Conservation (phyloP, 1,140 invertebrate genomes). For the Drosophila pachea region DNA sequence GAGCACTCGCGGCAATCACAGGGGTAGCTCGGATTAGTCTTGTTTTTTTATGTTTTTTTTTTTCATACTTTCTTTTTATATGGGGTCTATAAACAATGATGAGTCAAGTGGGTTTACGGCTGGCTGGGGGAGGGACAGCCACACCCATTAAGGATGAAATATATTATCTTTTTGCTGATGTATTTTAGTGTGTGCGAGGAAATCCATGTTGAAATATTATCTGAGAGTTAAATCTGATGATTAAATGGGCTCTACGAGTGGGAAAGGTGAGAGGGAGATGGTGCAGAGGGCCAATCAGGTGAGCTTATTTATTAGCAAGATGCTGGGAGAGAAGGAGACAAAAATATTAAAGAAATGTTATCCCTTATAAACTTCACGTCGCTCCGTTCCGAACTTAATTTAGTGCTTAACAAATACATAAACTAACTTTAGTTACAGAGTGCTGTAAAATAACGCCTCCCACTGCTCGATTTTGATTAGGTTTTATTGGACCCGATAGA, state of each 20-base stretch:
- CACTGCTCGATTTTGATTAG: slow-evolving; percentile 5
- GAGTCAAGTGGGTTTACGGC: slow-evolving; percentile 31
- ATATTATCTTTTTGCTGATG: neutral
- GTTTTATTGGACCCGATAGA: slow-evolving; percentile 25
- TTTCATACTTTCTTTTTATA: slow-evolving; percentile 2
- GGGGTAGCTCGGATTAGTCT: slow-evolving; percentile 47
- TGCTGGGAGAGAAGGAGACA: too few relatives aligned
- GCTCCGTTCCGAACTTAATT: too few relatives aligned
- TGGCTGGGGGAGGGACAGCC: neutral
- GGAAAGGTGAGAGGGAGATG: too few relatives aligned
- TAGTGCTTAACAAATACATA: too few relatives aligned
- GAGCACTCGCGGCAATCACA: slow-evolving; percentile 31
- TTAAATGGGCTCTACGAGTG: too few relatives aligned
- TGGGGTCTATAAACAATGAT: slow-evolving; percentile 23
- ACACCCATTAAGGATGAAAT: neutral
- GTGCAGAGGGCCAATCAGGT: too few relatives aligned
- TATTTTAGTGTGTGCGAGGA: too few relatives aligned
- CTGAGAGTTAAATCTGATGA: too few relatives aligned
- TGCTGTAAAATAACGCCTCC: neutral
- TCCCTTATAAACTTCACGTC: too few relatives aligned
- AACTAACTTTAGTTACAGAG: neutral
- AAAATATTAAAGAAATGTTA: too few relatives aligned
- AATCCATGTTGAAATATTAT: too few relatives aligned
- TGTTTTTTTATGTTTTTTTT: slow-evolving; percentile 18
- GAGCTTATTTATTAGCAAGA: too few relatives aligned